Base-by-base conservation (phyloP, 37 sponge, comb jelly and placozoan genomes). In the Beroe ovata region DNA sequence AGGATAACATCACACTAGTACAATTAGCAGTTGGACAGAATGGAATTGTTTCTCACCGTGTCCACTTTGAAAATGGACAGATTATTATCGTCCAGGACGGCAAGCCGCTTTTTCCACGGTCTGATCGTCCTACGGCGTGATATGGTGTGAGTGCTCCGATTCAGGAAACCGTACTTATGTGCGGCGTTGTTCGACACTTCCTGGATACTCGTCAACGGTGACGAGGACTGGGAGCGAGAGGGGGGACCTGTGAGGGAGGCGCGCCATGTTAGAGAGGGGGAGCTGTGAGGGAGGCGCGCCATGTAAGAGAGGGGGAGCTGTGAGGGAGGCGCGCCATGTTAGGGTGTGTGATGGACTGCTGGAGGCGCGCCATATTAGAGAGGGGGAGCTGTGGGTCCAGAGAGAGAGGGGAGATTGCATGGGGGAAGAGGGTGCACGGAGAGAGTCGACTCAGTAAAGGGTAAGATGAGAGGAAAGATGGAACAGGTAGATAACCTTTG, bases 51-150 rank as follows among this genome's bases (percentile, higher is more conserved):
- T 35, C 84, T 20, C 21, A 77, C 84, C 41, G 84, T 77, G 16
- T 77, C 84, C 0, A 77, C 84, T 77, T 77, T 77, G 84, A 40
- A 77, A 23, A 77, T 77, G 20, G 84, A 77, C 22, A 77, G 84
- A 26, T 77, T 77, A 41, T 39, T 77, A 36, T 77, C 33, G 54
- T 77, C 84, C 84, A 77, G 54, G 23, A 77, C 54, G 41, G 84
- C 84, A 1, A 77, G 84, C 54, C 84, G 84, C 3, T 36, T 33
- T 40, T 77, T 77, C 84, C 84, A 77, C 4, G 84, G 84, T 77
- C 84, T 1, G 54, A 77, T 39, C 23, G 47, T 26, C 84, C 41
- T 77, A 4, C 84, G 35, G 20, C 84, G 41, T 25, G 54, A 42
- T 1, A 77, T 77, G 84, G 36, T 77, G 36, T 77, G 84, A 37